phyloP scores from a whole-genome alignment of 2,113 vertebrate species.

The Sylvietta virens region DNA sequence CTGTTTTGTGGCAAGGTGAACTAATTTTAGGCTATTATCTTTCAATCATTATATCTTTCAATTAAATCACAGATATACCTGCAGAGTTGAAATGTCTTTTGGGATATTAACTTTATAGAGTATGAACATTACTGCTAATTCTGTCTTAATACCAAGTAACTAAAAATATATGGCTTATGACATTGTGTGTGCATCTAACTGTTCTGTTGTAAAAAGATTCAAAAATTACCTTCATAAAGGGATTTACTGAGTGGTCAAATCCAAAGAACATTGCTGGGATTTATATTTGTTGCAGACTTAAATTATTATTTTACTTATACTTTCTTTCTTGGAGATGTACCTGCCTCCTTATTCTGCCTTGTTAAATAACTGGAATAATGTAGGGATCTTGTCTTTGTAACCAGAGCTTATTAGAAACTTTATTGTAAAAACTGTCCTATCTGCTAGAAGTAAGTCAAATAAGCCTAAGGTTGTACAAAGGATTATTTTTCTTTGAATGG shows the following conservation, averaged over 20 bases:
- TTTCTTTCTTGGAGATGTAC: neutral
- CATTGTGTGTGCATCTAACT: neutral
- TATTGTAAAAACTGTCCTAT: neutral
- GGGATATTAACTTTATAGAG: constrained; percentile 28
- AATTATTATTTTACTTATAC: neutral
- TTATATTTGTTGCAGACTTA: neutral
- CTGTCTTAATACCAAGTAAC: neutral
- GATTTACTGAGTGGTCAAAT: neutral
- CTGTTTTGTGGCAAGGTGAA: constrained; percentile 22
- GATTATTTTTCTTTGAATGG: neutral
- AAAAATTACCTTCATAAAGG: neutral
- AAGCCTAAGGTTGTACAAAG: neutral
- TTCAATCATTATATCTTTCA: constrained; percentile 37
- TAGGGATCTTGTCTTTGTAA: neutral
- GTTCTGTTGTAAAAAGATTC: neutral
- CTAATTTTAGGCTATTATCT: constrained; percentile 45
- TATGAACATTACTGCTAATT: neutral
- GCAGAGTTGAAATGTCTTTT: constrained; percentile 12
- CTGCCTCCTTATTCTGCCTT: neutral
- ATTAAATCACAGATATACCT: constrained; percentile 14
- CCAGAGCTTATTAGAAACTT: neutral
- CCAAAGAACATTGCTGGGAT: neutral
- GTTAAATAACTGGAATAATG: neutral
- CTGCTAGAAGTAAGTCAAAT: neutral
- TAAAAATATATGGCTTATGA: neutral